A percentile compares a stretch with the other conserved stretches of the same genome.
phyloP scores from a whole-genome alignment of 92 coral and sea anemone genomes.

The Heteractis magnifica region DNA sequence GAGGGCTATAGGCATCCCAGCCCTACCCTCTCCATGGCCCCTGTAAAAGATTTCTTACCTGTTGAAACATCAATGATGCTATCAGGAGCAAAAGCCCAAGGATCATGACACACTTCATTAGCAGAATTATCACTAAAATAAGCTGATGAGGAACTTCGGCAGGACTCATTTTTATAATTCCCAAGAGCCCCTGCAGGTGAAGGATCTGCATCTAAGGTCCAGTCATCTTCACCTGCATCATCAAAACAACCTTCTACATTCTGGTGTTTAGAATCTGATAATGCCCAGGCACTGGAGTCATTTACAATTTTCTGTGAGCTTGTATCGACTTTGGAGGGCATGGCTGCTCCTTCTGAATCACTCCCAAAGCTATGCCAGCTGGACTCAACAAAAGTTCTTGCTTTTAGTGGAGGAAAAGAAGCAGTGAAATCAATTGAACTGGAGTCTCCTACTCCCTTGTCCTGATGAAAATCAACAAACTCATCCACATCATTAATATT shows the following conservation, averaged over 20 bases:
- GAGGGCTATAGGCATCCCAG: no score
- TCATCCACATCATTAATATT: conserved; percentile 88
- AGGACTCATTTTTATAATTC: conserved; percentile 45
- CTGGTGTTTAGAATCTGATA: conserved; percentile 16
- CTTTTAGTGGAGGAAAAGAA: conserved; percentile 37
- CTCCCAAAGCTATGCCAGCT: conserved; percentile 66
- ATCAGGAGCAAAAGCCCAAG: conserved; percentile 95
- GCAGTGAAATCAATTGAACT: conserved; percentile 22
- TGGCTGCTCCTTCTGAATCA: conserved; percentile 36
- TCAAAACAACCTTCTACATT: conserved; percentile 57
- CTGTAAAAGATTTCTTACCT: conserved; percentile 51
- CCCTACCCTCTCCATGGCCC: no score
- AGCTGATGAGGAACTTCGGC: conserved; percentile 57
- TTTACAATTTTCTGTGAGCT: neutral
- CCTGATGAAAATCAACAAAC: conserved; percentile 65
- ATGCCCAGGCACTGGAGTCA: conserved; percentile 4
- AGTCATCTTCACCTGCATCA: conserved; percentile 43
- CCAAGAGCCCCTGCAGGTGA: conserved; percentile 16
- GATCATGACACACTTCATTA: conserved; percentile 47
- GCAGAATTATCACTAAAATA: conserved; percentile 49
- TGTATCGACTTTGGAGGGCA: neutral
- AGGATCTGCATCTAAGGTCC: conserved; percentile 16
- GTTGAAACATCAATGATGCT: conserved; percentile 93
- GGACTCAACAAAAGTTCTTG: conserved; percentile 35
- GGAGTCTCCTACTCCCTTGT: conserved; percentile 36